Evolutionary conservation across 2,113 vertebrate species (phyloP).

Genomic region (Xiphias gladius): DNA sequence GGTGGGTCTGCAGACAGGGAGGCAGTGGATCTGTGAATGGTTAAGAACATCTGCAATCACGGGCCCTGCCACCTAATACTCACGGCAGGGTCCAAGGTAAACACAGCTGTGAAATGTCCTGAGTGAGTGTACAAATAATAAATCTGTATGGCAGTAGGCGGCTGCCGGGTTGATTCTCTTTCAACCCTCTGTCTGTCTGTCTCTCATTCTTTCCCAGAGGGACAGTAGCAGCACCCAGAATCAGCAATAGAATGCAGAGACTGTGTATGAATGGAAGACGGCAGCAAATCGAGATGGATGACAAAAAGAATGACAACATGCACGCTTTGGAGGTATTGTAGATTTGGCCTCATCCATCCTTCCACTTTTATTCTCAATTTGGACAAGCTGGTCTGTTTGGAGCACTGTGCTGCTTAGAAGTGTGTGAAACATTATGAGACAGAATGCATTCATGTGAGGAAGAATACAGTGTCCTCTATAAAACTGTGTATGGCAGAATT

Average conservation of each 20-base stretch:
- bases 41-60: constrained; percentile 82
- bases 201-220: constrained; percentile 30
- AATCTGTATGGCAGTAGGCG: constrained; percentile 74
- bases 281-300: constrained; percentile 67
- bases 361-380: constrained; percentile 53
- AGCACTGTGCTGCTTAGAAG: constrained; percentile 37
- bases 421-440: constrained; percentile 57
- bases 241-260: constrained; percentile 28
- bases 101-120: constrained; percentile 89
- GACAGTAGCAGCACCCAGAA: constrained; percentile 23
- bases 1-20: constrained; percentile 63
- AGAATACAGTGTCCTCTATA: constrained; percentile 32
- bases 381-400: constrained; percentile 54
- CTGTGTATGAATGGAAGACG: constrained; percentile 53
- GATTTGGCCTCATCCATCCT: constrained; percentile 54
- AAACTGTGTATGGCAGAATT: constrained; percentile 4
- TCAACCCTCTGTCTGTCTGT: constrained; percentile 53
- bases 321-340: constrained; percentile 35
- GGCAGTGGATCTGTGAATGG: constrained; percentile 79
- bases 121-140: constrained; percentile 81
- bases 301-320: constrained; percentile 54
- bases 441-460: constrained; percentile 53
- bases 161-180: constrained; percentile 69
- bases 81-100: constrained; percentile 84
- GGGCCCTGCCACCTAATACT: constrained; percentile 85